A percentile compares a stretch with the other conserved stretches of the same genome.
phyloP scores from a whole-genome alignment of 2,797 vertebrate species.

The Arrhamphus sclerolepis region DNA sequence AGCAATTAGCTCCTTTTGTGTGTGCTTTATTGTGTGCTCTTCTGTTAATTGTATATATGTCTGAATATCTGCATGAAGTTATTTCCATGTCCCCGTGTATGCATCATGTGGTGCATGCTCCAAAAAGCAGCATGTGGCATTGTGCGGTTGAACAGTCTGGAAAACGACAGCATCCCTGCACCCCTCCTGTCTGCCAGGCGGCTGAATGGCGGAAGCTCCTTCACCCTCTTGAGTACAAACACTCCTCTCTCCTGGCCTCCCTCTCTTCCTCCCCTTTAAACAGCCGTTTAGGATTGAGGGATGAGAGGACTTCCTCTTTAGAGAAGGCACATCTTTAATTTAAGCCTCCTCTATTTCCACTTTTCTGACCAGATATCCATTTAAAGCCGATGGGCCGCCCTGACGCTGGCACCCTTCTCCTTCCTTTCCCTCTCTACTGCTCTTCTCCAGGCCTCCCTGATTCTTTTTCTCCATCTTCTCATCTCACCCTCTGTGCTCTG shows the following conservation, averaged over 20 bases:
- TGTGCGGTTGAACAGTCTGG: slow-evolving; percentile 63
- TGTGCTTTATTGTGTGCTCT: slow-evolving; percentile 26
- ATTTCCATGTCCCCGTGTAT: slow-evolving; percentile 4
- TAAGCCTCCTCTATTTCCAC: slow-evolving; percentile 81
- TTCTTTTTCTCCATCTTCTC: slow-evolving; percentile 74
- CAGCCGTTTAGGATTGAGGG: slow-evolving; percentile 71
- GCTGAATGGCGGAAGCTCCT: slow-evolving; percentile 72
- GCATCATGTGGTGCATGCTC: slow-evolving; percentile 23
- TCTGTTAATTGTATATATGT: slow-evolving; percentile 5
- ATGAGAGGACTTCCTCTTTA: slow-evolving; percentile 82
- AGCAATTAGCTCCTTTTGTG: slow-evolving; percentile 47
- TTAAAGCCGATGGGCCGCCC: slow-evolving; percentile 75
- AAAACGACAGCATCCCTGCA: slow-evolving; percentile 58
- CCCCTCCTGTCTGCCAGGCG: slow-evolving; percentile 72
- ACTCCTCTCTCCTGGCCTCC: slow-evolving; percentile 47
- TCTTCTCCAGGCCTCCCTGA: slow-evolving; percentile 66
- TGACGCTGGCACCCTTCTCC: slow-evolving; percentile 63
- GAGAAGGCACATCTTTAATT: slow-evolving; percentile 84
- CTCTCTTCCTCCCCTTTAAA: slow-evolving; percentile 67
- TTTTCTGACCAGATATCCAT: slow-evolving; percentile 82
- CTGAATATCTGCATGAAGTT: not conserved
- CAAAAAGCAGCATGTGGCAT: slow-evolving; percentile 56
- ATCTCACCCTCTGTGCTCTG: slow-evolving; percentile 72
- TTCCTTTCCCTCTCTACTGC: slow-evolving; percentile 66
- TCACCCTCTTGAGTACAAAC: slow-evolving; percentile 61